Evolutionary conservation across 2,797 vertebrate species (phyloP).

Genomic region (Heteromormyrus szaboi): DNA sequence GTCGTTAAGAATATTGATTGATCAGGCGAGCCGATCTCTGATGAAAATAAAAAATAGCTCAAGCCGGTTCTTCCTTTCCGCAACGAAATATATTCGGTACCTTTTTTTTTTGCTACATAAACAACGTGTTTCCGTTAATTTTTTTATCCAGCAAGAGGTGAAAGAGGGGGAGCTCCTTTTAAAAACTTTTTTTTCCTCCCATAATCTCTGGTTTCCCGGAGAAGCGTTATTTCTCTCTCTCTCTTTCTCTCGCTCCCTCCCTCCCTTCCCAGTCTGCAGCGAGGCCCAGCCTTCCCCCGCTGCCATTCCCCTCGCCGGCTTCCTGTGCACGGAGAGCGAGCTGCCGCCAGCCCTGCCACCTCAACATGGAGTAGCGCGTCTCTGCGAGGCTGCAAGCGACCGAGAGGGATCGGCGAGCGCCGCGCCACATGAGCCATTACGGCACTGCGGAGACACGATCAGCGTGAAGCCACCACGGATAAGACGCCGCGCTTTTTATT

Average conservation of each 20-base stretch:
- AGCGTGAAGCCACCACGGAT: conserved; percentile 43
- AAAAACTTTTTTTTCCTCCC: conserved; percentile 31
- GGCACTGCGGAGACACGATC: conserved; percentile 28
- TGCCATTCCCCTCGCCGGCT: conserved; percentile 60
- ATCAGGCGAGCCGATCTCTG: background rate
- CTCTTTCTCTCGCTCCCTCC: conserved; percentile 23
- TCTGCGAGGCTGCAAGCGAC: conserved; percentile 35
- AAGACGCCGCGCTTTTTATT: conserved; percentile 26
- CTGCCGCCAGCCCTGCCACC: conserved; percentile 55
- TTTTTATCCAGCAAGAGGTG: conserved; percentile 45
- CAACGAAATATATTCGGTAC: background rate
- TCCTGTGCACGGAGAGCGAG: conserved; percentile 46
- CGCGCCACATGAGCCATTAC: conserved; percentile 57
- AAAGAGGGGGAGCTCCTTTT: conserved; percentile 51
- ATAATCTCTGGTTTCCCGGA: conserved; percentile 22
- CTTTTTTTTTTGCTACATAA: background rate
- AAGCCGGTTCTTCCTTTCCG: background rate
- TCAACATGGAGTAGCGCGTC: conserved; percentile 73
- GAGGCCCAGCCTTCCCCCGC: conserved; percentile 50
- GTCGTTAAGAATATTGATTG: background rate
- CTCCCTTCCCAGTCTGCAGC: conserved; percentile 32
- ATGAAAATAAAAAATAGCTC: background rate
- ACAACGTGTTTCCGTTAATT: conserved; percentile 55
- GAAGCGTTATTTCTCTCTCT: background rate
- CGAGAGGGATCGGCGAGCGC: conserved; percentile 32